Conservation (phyloP, 1,140 invertebrate genomes). For the Drosophila mayri region DNA sequence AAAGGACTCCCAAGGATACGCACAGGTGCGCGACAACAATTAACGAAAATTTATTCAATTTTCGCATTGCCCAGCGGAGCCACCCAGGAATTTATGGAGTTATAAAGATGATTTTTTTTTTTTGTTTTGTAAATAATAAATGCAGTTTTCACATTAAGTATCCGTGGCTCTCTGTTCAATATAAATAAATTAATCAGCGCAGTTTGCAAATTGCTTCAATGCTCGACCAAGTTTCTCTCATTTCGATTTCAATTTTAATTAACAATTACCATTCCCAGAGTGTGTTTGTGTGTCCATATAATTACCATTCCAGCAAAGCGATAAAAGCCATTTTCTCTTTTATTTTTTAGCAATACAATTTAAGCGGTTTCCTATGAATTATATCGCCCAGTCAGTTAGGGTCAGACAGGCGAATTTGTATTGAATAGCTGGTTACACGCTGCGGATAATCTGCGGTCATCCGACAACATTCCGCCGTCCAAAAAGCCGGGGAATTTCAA, state of each 20-base stretch:
- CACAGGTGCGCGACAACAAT: constrained; percentile 77
- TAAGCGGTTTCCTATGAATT: constrained; percentile 32
- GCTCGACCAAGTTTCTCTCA: constrained; percentile 37
- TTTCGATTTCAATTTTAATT: constrained; percentile 50
- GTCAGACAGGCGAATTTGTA: constrained; percentile 31
- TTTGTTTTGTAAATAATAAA: constrained; percentile 55
- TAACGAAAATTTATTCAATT: constrained; percentile 82
- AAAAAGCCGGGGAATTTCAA: constrained; percentile 21
- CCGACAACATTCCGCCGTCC: constrained; percentile 16
- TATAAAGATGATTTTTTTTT: constrained; percentile 44
- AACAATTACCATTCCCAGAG: constrained; percentile 37
- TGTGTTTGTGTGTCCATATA: constrained; percentile 18
- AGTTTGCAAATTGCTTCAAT: constrained; percentile 36
- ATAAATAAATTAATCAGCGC: constrained; percentile 61
- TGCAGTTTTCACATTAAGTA: constrained; percentile 44
- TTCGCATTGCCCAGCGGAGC: constrained; percentile 31
- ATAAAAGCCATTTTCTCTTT: constrained; percentile 11
- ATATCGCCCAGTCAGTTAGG: constrained; percentile 27
- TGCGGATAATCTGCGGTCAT: constrained; percentile 41
- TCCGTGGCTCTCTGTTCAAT: constrained; percentile 36
- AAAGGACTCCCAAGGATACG: constrained; percentile 39
- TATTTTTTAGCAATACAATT: constrained; percentile 14
- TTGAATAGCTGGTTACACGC: constrained; percentile 6
- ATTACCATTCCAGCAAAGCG: constrained; percentile 30
- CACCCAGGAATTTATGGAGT: constrained; percentile 32